A percentile compares a stretch with the other conserved stretches of the same genome.
Evolutionary conservation across 2,113 vertebrate species (phyloP).

Genomic region (Ctenodactylus gundi): DNA sequence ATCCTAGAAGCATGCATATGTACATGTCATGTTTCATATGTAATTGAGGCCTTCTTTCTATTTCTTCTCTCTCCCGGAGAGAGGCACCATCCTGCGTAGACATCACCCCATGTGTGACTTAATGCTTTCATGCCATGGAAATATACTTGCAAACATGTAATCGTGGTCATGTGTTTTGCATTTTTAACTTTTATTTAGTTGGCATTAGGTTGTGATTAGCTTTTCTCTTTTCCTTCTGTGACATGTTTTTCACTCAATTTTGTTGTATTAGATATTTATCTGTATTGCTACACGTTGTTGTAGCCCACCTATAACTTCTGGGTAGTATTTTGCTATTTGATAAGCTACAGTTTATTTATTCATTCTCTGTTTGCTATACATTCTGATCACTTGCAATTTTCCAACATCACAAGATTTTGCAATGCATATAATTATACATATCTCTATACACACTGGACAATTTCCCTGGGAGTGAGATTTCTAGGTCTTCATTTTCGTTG

Average conservation of each 20-base stretch:
- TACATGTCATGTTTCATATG: background rate
- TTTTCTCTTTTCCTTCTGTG: slow-evolving; percentile 6
- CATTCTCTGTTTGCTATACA: background rate
- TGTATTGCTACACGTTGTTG: background rate
- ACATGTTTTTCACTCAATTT: slow-evolving; percentile 1
- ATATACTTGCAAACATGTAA: background rate
- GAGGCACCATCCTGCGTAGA: too few relatives aligned
- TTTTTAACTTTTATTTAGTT: slow-evolving; percentile 5
- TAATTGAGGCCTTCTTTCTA: background rate
- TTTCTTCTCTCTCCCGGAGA: background rate
- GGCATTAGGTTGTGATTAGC: background rate
- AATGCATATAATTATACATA: background rate
- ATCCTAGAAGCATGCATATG: background rate
- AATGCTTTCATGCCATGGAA: background rate
- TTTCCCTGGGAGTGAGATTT: slow-evolving; percentile 13
- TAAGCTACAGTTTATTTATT: background rate
- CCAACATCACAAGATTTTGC: background rate
- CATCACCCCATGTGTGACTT: background rate
- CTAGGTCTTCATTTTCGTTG: slow-evolving; percentile 19
- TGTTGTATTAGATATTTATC: background rate
- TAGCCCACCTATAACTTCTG: background rate
- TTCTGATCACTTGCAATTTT: slow-evolving; percentile 35
- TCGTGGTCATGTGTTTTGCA: background rate
- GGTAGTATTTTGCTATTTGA: background rate
- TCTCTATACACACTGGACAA: background rate